Evolutionary conservation across 35 echinoderm and acorn worm genomes (phyloP).

Genomic region (Patiria miniata): DNA sequence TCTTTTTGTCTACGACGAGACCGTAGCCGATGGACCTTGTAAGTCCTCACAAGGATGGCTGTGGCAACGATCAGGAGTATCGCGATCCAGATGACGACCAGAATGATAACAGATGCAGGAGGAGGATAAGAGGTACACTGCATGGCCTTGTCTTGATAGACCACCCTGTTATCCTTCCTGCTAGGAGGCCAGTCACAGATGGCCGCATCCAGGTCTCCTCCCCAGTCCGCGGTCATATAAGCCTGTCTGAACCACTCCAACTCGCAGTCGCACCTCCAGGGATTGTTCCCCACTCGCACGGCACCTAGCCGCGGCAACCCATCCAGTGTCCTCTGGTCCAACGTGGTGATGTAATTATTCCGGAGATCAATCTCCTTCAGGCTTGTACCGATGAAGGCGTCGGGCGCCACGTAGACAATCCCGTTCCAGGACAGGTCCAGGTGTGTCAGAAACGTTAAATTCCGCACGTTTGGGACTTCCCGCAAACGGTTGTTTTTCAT

Average conservation of each 20-base stretch:
- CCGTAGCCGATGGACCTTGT: conserved; percentile 11
- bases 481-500: conserved; percentile 7
- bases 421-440: conserved; percentile 27
- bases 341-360: conserved; percentile 9
- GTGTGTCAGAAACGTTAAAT: conserved; percentile 3
- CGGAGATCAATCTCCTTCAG: conserved; percentile 2
- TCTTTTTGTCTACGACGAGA: neutral
- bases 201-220: neutral
- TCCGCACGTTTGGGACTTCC: conserved; percentile 18
- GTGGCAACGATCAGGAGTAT: conserved; percentile 6
- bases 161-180: neutral
- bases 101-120: neutral
- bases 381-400: conserved; percentile 34
- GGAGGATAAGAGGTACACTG: conserved; percentile 2
- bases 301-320: conserved; percentile 1
- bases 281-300: conserved; percentile 4
- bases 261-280: conserved; percentile 35
- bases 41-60: neutral
- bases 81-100: conserved; percentile 8
- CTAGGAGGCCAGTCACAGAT: conserved; percentile 7
- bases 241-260: conserved; percentile 9
- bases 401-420: conserved; percentile 12
- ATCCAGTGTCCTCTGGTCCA: neutral
- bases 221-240: neutral
- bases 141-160: neutral